Base-by-base conservation (phyloP, 2,113 vertebrate species). In the Ciconia boyciana region DNA sequence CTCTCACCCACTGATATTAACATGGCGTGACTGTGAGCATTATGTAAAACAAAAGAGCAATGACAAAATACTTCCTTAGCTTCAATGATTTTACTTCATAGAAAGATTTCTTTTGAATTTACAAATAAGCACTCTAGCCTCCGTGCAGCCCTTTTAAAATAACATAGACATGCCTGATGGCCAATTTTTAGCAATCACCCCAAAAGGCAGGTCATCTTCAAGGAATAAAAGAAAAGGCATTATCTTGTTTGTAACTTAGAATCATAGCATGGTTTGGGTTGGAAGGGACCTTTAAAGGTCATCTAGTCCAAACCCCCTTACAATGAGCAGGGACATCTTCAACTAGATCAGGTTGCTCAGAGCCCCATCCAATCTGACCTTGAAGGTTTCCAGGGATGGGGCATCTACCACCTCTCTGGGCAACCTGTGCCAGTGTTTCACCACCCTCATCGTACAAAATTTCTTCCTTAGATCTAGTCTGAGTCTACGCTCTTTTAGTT, bases 1-100 rank as follows among this genome's bases (percentile, higher is more conserved):
- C 61, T 87, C 41, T 87, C n/a, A 32, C 11, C 17, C 83, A 36
- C 51, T 94, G 74, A 14, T 9, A 32, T 29, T 92, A 96, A 78
- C 41, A 17, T 4, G 69, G 72, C 0, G 1, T 91, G 77, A 91
- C 90, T n/a, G 46, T 0, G 0, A 84, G 13, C 19, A 43, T 87
- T 87, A 87, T 94, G 61, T 78, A 68, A 91, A 87, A 82, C 60
- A 84, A 93, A 97, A 81, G 74, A 70, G 64, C 52, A 62, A 13
- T 48, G 82, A 77, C 86, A 93, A 72, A 86, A 61, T 48, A 48
- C 26, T 86, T 90, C 71, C 55, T 69, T 52, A 52, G 54, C 44
- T 80, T 77, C 66, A 77, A 3, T 61, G 36, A 55, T 25, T 90
- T 85, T 46, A n/a, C 36, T 90, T 79, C 54, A 90, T 1, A 46